These are phyloP conservation scores for Sus scrofa DNA, from an alignment of 2,113 vertebrate genomes.

Conservation along the genomic window T2T-Sscrofa CM000816.6:66851501-66852000, in stretches of 20 bases:
- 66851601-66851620: not conserved
- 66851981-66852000: not conserved
- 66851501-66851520: too few species aligned
- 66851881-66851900: not conserved
- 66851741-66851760: slow-evolving; percentile 13
- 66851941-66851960: not conserved
- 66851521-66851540: not conserved
- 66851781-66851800: not conserved
- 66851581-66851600: not conserved
- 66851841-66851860: not conserved
- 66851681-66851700: not conserved
- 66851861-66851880: not conserved
- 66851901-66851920: slow-evolving; percentile 31
- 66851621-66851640: not conserved
- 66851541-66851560: not conserved
- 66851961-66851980: slow-evolving; percentile 3
- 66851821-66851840: not conserved
- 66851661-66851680: not conserved
- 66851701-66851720: not conserved
- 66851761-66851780: not conserved
- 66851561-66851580: not conserved
- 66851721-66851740: not conserved
- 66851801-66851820: slow-evolving; percentile 8
- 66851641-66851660: not conserved
- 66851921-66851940: not conserved